Evolutionary conservation across 2,113 vertebrate genomes (phyloP).

Genomic region (Loxodonta africana): DNA sequence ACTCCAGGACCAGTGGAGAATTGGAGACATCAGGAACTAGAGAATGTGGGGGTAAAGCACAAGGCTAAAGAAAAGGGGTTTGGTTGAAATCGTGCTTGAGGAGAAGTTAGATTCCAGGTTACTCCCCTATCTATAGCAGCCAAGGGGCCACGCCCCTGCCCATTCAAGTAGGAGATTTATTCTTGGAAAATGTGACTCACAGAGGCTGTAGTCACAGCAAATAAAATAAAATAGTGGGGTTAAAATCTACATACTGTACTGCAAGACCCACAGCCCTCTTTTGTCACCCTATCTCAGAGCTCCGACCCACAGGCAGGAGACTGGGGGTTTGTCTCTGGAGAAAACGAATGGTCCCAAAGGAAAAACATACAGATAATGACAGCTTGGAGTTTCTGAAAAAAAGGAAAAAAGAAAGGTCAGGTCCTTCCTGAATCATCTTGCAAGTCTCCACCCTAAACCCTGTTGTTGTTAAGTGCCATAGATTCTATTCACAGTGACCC

Average conservation of each 20-base stretch:
- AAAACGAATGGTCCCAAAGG: background rate
- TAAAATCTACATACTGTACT: background rate
- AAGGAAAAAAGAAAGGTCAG: background rate
- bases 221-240: too few species aligned
- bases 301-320: background rate
- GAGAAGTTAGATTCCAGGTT: background rate
- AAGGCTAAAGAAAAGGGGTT: background rate
- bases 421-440: background rate
- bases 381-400: accelerated
- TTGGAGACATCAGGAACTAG: background rate
- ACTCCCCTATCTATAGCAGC: background rate
- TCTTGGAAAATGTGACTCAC: background rate
- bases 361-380: background rate
- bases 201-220: background rate
- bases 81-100: slow-evolving; percentile 5
- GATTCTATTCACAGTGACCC: too few species aligned
- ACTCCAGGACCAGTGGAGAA: background rate
- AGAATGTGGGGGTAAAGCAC: background rate
- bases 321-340: background rate
- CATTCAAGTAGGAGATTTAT: background rate
- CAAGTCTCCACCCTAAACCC: background rate
- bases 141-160: background rate
- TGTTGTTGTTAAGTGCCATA: too few species aligned
- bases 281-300: accelerated
- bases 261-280: background rate